Evolutionary conservation across 1,140 invertebrate species (phyloP).

Genomic region (Cotesia typhae): DNA sequence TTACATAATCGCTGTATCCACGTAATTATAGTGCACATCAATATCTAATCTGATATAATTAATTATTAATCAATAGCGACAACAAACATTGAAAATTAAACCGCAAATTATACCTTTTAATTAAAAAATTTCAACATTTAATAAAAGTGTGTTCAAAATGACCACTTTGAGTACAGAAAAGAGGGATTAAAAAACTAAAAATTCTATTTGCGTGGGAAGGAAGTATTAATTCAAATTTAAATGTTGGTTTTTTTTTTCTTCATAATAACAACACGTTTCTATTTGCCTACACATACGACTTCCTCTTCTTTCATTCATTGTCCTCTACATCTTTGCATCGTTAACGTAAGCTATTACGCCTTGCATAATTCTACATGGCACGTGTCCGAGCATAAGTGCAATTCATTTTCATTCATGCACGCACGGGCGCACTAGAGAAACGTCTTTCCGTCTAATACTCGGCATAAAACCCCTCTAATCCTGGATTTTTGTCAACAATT

Average conservation of each 20-base stretch:
- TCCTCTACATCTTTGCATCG: conserved; percentile 10
- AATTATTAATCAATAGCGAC: background rate
- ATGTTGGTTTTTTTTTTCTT: background rate
- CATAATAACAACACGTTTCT: conserved; percentile 16
- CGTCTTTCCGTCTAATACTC: conserved; percentile 22
- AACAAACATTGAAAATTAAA: too few relatives aligned
- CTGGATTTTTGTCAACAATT: too few relatives aligned
- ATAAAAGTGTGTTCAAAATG: too few relatives aligned
- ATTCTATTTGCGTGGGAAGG: background rate
- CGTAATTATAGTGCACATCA: background rate
- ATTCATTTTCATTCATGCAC: conserved; percentile 36
- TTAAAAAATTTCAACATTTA: too few relatives aligned
- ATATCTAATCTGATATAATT: background rate
- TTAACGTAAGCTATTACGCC: conserved; percentile 30
- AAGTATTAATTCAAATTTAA: conserved; percentile 1
- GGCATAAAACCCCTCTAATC: background rate
- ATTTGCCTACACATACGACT: conserved; percentile 14
- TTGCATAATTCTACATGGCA: conserved; percentile 46
- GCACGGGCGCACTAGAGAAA: conserved; percentile 36
- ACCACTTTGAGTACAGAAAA: background rate
- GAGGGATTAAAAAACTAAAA: background rate
- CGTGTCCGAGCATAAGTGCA: conserved; percentile 42
- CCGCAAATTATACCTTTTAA: too few relatives aligned
- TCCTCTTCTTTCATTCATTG: conserved; percentile 21
- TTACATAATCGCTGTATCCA: conserved; percentile 33